Evolutionary conservation across 2,888 invertebrate genomes (phyloP).

Genomic region (Sarcophaga caerulescens): DNA sequence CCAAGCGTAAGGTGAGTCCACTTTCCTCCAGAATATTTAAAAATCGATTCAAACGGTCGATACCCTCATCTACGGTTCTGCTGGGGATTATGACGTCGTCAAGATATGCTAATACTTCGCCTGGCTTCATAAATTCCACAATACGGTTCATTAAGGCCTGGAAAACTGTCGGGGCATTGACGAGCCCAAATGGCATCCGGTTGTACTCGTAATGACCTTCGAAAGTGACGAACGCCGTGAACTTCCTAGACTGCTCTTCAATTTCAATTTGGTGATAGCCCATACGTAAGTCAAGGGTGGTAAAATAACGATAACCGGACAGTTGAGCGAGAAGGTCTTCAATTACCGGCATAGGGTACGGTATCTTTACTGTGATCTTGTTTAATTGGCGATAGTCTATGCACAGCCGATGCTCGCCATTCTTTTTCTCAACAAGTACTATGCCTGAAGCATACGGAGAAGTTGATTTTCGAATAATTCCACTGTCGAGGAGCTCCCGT

Average conservation of each 20-base stretch:
- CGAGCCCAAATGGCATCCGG: too few species aligned
- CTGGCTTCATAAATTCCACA: background rate
- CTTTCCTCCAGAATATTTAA: background rate
- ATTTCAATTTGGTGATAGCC: slow-evolving; percentile 28
- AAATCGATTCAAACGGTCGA: background rate
- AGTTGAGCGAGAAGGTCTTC: slow-evolving; percentile 66
- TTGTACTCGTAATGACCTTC: background rate
- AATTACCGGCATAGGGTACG: slow-evolving; percentile 64
- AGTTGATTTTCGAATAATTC: slow-evolving; percentile 58
- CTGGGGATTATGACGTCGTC: slow-evolving; percentile 10
- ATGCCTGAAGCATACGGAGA: slow-evolving; percentile 37
- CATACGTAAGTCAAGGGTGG: slow-evolving; percentile 50
- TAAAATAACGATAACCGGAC: slow-evolving; percentile 51
- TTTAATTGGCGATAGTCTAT: slow-evolving; percentile 64
- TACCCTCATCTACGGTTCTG: slow-evolving; percentile 7
- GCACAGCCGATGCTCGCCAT: slow-evolving; percentile 63
- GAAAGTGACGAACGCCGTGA: background rate
- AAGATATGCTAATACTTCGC: background rate
- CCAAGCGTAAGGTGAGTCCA: background rate
- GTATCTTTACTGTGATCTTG: slow-evolving; percentile 53
- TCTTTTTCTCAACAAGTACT: too few species aligned
- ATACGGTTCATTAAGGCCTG: slow-evolving; percentile 35
- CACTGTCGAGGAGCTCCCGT: slow-evolving; percentile 46
- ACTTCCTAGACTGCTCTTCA: background rate
- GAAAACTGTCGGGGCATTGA: slow-evolving; percentile 46